Conservation (phyloP, 2,888 invertebrate species). For the Microplitis deprimator region DNA sequence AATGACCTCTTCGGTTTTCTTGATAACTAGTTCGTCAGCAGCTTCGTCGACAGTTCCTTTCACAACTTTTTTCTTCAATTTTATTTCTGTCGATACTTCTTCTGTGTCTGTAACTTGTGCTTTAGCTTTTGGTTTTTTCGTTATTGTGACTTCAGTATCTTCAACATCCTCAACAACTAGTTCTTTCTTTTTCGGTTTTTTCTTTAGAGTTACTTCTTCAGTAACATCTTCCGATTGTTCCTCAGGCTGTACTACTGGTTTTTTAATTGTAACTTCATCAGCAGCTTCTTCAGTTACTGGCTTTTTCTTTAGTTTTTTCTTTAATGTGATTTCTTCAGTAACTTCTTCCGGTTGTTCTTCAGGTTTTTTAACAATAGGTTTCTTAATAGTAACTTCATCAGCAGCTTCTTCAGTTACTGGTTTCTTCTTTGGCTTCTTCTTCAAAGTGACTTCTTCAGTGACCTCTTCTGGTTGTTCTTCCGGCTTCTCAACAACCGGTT, state of each 20-base stretch:
- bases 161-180: constrained; percentile 52
- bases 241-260: constrained; percentile 52
- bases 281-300: constrained; percentile 50
- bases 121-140: constrained; percentile 57
- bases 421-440: constrained; percentile 54
- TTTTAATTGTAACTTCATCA: constrained; percentile 58
- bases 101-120: constrained; percentile 55
- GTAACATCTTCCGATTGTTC: constrained; percentile 56
- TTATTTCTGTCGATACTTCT: constrained; percentile 70
- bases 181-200: constrained; percentile 52
- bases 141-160: constrained; percentile 59
- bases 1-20: constrained; percentile 58
- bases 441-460: constrained; percentile 55
- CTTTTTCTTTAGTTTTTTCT: constrained; percentile 54
- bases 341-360: constrained; percentile 62
- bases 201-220: constrained; percentile 54
- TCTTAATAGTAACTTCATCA: constrained; percentile 47
- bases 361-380: constrained; percentile 53
- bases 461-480: constrained; percentile 62
- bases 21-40: constrained; percentile 60
- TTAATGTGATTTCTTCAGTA: constrained; percentile 55
- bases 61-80: constrained; percentile 68
- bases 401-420: constrained; percentile 50
- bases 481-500: constrained; percentile 52
- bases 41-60: constrained; percentile 57